Evolutionary conservation across 92 coral and sea anemone genomes (phyloP), one percentile per base, ranked within the genome.

Genomic region (Galaxea fascicularis): DNA sequence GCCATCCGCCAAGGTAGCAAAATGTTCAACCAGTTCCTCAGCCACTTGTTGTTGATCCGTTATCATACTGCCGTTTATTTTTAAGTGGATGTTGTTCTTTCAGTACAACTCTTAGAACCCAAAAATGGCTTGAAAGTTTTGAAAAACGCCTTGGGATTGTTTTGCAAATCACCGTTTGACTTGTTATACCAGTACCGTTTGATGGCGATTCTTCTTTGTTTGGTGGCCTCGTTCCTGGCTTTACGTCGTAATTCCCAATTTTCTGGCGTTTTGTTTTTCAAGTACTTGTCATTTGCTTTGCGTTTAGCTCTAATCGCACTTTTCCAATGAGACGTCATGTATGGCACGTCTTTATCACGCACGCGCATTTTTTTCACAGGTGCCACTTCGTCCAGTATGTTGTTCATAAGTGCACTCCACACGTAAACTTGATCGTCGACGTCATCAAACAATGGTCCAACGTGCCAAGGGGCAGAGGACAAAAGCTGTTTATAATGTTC

Each of bases 101-200:
- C 68, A 17, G 71, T 77, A 51, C 64, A 52, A 63, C 59, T 68
- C 56, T 85, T 84, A 17, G 81, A 46, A 51, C 84, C 46, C 22
- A 89, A 29, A 62, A 78, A 89, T 18, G 92, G 89, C 56, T 27
- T 89, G 71, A 89, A 84, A 51, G 92, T 84, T 22, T 78, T 89
- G 64, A 51, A 83, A 53, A 89, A 89, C 31, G 67, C 81, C 63
- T 53, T 71, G n/a, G 92, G 85, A 22, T 85, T 71, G 16, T 76
- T 52, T 75, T 85, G 85, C 49, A 90, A 49, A 25, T 71, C 90
- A n/a, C n/a, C n/a, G 44, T 85, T 85, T 17, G 89, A 71, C 73
- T 85, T 74, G 16, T 85, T 30, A 1, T 41, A 5, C 90, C 86
- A 80, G 46, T 90, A 90, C 20, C 73, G 13, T 64, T 73, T 78